Conservation (phyloP, 2,113 vertebrate species). For the Canis aureus region DNA sequence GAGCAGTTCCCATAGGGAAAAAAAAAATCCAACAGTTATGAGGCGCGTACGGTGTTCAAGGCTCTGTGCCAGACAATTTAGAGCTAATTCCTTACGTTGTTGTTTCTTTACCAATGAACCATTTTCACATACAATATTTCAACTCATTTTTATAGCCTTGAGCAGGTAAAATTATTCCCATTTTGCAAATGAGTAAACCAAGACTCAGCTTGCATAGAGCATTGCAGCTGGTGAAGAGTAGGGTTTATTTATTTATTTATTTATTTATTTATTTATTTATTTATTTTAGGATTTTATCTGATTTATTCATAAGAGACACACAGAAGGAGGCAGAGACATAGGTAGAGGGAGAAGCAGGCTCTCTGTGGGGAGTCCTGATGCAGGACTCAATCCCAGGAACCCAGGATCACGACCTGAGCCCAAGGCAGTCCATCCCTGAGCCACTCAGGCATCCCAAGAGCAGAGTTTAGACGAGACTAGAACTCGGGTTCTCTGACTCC, state of each 20-base stretch:
- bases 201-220: neutral
- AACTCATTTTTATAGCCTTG: neutral
- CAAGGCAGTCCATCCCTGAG: too few relatives aligned
- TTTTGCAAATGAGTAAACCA: constrained; percentile 48
- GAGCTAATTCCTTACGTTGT: neutral
- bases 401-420: too few relatives aligned
- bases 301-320: too few relatives aligned
- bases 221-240: neutral
- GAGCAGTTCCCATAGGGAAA: neutral
- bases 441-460: neutral
- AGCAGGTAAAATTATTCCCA: constrained; percentile 13
- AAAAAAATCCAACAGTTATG: neutral
- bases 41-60: neutral
- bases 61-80: neutral
- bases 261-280: too few relatives aligned
- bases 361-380: too few relatives aligned
- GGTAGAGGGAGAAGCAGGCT: too few relatives aligned
- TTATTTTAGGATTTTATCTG: too few relatives aligned
- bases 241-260: neutral
- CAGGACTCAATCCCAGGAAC: too few relatives aligned
- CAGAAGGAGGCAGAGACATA: too few relatives aligned
- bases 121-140: neutral
- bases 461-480: neutral
- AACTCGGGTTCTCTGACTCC: neutral
- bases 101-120: neutral